Percentiles rank a stretch among this genome's conserved stretches.
Conservation (phyloP, 2,888 invertebrate genomes). For the Acrocera orbiculus region DNA sequence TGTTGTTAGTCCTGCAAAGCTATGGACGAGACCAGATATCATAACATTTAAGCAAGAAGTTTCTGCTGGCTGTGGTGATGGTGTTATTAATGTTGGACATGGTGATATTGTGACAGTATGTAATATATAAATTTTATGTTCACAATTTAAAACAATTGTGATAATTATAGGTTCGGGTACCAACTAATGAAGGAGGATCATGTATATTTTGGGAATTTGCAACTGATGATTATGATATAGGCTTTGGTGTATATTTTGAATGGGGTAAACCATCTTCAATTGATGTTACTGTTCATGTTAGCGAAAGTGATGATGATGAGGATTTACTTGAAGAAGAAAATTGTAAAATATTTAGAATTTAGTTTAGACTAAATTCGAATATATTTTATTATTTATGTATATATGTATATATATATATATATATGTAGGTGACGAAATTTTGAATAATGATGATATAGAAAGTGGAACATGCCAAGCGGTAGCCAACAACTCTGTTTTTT, state of each 20-base stretch:
- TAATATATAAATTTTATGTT: constrained; percentile 8
- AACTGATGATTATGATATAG: constrained; percentile 94
- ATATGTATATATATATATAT: too few relatives aligned
- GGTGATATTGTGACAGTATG: constrained; percentile 89
- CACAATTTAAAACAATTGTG: not conserved
- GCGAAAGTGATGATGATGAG: constrained; percentile 74
- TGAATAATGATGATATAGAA: constrained; percentile 42
- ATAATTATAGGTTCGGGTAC: constrained; percentile 57
- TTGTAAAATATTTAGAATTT: constrained; percentile 7
- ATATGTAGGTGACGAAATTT: constrained; percentile 19
- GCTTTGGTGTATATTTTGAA: constrained; percentile 96
- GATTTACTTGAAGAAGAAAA: constrained; percentile 36
- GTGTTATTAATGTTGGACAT: constrained; percentile 83
- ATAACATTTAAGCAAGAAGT: constrained; percentile 81
- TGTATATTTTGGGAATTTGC: constrained; percentile 99
- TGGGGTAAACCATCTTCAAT: constrained; percentile 79
- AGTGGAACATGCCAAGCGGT: constrained; percentile 30
- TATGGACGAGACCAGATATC: constrained; percentile 89
- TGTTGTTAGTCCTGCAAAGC: constrained; percentile 57
- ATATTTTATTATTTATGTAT: too few relatives aligned
- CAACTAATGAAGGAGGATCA: constrained; percentile 84
- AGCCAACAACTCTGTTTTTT: constrained; percentile 18
- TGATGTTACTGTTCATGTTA: constrained; percentile 79
- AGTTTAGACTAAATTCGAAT: too few relatives aligned
- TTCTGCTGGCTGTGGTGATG: constrained; percentile 60